Evolutionary conservation across 1,140 invertebrate species (phyloP).

Genomic region (Lordiphosa stackelbergi): DNA sequence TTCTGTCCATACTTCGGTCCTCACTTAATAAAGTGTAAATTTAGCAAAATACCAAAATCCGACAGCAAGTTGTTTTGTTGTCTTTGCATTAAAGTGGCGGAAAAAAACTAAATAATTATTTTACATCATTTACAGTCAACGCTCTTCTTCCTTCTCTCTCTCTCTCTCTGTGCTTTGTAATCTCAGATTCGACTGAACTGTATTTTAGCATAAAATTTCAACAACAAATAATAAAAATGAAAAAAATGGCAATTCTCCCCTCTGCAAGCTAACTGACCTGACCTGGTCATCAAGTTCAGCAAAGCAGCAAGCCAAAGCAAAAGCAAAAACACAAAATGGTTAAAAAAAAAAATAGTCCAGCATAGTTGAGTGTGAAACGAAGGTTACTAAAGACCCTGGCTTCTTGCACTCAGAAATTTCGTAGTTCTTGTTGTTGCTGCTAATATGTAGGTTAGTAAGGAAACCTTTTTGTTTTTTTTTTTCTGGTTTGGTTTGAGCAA

Average conservation of each 20-base stretch:
- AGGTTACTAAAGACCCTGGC: slow-evolving; percentile 43
- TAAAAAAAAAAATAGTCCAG: slow-evolving; percentile 10
- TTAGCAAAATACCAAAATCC: slow-evolving; percentile 25
- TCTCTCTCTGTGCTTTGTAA: slow-evolving; percentile 33
- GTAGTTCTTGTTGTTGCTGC: slow-evolving; percentile 13
- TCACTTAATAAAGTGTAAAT: slow-evolving; percentile 34
- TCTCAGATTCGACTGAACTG: slow-evolving; percentile 69
- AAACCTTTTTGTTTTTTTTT: slow-evolving; percentile 10
- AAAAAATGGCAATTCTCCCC: slow-evolving; percentile 1
- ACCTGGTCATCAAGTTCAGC: slow-evolving; percentile 45
- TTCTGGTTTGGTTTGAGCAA: slow-evolving; percentile 21
- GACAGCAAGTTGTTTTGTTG: slow-evolving; percentile 17
- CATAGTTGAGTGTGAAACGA: slow-evolving; percentile 59
- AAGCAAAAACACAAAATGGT: slow-evolving; percentile 27
- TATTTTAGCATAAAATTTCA: slow-evolving; percentile 71
- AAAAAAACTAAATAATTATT: slow-evolving; percentile 72
- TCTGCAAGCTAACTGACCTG: slow-evolving; percentile 26
- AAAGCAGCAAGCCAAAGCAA: slow-evolving; percentile 8
- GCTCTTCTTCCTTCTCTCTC: slow-evolving; percentile 50
- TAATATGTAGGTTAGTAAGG: slow-evolving; percentile 37
- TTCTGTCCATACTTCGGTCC: slow-evolving; percentile 14
- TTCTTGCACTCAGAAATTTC: slow-evolving; percentile 36
- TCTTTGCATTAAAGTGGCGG: slow-evolving; percentile 43
- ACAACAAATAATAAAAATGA: slow-evolving; percentile 17
- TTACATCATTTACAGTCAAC: slow-evolving; percentile 72